Evolutionary conservation across 92 coral and sea anemone genomes (phyloP), one percentile per base, ranked within the genome.

Genomic region (Actinostola sp.): DNA sequence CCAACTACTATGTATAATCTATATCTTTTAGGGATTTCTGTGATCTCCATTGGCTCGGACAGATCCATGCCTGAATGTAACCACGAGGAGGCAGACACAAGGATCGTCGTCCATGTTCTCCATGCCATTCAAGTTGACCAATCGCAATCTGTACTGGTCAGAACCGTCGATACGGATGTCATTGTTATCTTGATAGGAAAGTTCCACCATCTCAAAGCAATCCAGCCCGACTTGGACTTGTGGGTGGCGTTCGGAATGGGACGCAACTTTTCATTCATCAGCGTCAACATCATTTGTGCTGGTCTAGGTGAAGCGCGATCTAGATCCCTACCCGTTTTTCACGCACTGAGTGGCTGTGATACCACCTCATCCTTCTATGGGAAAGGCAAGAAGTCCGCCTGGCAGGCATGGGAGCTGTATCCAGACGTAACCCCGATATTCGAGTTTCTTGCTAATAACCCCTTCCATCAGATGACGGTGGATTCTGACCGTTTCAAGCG

Each of bases 241-340:
- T 76, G 88, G 89, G 89, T 83, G 45, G 79, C 89, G 57, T 83
- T 83, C 52, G 79, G 82, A 38, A 83, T 76, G 83, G 84, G 84
- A 32, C 79, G 75, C 66, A 82, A 82, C 70, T 82, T 39, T 54
- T 75, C 71, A 28, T 44, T 55, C 43, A 67, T 82, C 70, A 75
- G 46, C 84, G 64, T 77, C 52, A 83, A 77, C 63, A 5, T 65
- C 27, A 83, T 83, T 66, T 76, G 77, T 67, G 33, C 77, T 51
- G 19, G 63, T 16, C 82, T 82, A 66, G 78, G 82, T 23, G 88
- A 62, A 76, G 61, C 78, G 24, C 67, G 61, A 35, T 34, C 78
- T 27, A 64, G 72, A 45, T 74, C 82, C 30, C 51, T 75, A 15
- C 82, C 69, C 17, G 72, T 83, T 23, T 83, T 83, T 64, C 79